These are phyloP conservation scores for Cerastis rubricosa DNA, from an alignment of 2,888 invertebrate genomes.

Conservation along the genomic window DNA sequence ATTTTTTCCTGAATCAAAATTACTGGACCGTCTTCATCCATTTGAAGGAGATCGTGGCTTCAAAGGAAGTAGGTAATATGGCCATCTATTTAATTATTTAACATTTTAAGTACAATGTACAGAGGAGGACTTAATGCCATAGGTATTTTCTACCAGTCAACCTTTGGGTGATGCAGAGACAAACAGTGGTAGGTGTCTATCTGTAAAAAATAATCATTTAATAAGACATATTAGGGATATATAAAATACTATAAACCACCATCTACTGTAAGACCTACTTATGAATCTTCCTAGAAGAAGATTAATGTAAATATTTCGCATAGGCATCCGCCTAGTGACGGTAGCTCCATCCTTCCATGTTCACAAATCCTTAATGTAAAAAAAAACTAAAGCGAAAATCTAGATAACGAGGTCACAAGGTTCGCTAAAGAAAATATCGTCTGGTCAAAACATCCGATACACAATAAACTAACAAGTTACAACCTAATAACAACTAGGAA, in stretches of 20 bases:
- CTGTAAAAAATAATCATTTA: too few species aligned
- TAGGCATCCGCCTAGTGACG: too few species aligned
- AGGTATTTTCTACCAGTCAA: too few species aligned
- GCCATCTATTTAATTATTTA: too few species aligned
- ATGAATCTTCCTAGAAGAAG: not conserved
- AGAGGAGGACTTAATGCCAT: too few species aligned
- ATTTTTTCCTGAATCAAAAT: not conserved
- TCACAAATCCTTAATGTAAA: not conserved
- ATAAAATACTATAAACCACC: too few species aligned
- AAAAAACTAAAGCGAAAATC: constrained; percentile 20
- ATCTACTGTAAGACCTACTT: too few species aligned
- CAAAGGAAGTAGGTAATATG: not conserved
- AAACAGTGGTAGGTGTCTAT: too few species aligned
- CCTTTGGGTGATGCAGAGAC: too few species aligned
- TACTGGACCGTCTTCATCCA: not conserved
- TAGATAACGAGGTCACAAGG: constrained; percentile 21
- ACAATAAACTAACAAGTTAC: constrained; percentile 17
- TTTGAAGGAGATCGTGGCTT: not conserved
- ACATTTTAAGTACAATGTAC: too few species aligned
- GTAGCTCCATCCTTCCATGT: not conserved
- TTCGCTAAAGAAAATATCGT: constrained; percentile 26
- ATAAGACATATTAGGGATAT: too few species aligned
- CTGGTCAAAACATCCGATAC: constrained; percentile 11
- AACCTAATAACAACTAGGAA: not conserved
- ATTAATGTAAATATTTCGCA: not conserved